Conservation (phyloP, 2,113 vertebrate genomes). For the Microtus montanus region DNA sequence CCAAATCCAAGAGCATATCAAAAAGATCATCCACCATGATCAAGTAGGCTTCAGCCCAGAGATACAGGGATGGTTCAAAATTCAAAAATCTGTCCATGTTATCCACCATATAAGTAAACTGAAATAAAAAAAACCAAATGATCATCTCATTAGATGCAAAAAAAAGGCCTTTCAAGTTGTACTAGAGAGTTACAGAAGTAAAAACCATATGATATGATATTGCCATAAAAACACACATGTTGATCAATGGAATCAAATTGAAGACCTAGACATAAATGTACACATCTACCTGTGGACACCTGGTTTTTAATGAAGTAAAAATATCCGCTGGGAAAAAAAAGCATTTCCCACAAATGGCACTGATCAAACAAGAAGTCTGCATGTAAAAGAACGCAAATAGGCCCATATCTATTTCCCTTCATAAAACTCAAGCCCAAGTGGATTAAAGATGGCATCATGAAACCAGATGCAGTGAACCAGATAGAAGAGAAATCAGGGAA, state of each 20-base stretch:
- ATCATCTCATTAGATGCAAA: not conserved
- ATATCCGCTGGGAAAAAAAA: not conserved
- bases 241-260: not conserved
- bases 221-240: not conserved
- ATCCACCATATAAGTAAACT: not conserved
- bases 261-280: not conserved
- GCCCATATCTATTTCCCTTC: not conserved
- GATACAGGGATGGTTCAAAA: not conserved
- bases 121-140: not conserved
- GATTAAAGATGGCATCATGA: not conserved
- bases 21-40: not conserved
- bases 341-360: not conserved
- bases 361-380: not conserved
- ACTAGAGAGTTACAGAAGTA: not conserved
- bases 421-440: not conserved
- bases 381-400: not conserved
- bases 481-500: too few relatives aligned
- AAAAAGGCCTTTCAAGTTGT: not conserved
- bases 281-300: not conserved
- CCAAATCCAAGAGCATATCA: not conserved
- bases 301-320: not conserved
- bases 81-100: not conserved
- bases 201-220: not conserved
- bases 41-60: not conserved
- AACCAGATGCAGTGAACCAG: not conserved